Base-by-base conservation (phyloP, 2,113 vertebrate species). In the Antigone vipio region DNA sequence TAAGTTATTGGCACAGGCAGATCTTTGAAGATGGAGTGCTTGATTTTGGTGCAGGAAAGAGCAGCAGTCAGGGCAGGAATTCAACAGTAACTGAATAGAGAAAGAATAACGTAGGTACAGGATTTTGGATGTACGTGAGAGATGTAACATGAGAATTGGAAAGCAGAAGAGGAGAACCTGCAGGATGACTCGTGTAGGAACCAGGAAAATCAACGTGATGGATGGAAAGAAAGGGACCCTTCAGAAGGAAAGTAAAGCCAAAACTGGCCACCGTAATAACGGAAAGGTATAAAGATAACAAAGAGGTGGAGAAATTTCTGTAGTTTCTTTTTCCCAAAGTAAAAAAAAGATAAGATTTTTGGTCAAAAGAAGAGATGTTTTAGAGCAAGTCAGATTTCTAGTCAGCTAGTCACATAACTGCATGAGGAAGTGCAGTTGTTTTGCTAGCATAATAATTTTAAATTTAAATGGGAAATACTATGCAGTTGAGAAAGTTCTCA, bases 61-160 rank as follows among this genome's bases (percentile, higher is more conserved):
- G 47, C 32, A 79, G 27, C 17, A 76, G 34, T 42, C 32, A 75
- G 32, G 24, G 77, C 49, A 88, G 32, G 76, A 69, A 78, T 72
- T 87, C 52, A 53, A 4, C 2, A 1, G 15, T 32, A 14, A 19
- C n/a, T 42, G 40, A 77, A 45, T 0, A 63, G 34, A 63, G 40
- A 45, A 81, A 32, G 14, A 75, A 23, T 60, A 60, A 52, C n/a
- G 11, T 45, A 62, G 13, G 16, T 60, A 40, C 2, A 21, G n/a
- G 22, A 38, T 35, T 79, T 30, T 72, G 47, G 53, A 22, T 75
- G 20, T 77, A 9, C 2, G 2, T 53, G 59, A 85, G 38, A 23
- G 9, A 5, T 6, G 4, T n/a, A 60, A 66, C 9, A 20, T 12
- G 12, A 40, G 26, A 62, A 60, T 22, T 0, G 0, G 49, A 77